phyloP scores from a whole-genome alignment of 1,140 invertebrate species.

The Hylaeus anthracinus region DNA sequence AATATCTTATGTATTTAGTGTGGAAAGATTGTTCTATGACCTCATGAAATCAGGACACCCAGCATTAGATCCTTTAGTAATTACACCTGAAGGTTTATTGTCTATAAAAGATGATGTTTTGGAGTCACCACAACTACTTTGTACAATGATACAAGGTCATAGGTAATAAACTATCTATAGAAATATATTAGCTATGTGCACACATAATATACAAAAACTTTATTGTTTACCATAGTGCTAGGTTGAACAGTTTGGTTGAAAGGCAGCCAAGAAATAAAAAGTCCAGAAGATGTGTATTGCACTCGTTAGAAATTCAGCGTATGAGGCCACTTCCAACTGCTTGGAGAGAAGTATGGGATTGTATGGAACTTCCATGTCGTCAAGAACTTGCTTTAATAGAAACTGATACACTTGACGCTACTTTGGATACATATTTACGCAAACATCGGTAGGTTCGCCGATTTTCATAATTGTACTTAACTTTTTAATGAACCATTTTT shows the following conservation, averaged over 20 bases:
- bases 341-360: constrained; percentile 93
- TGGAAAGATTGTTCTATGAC: constrained; percentile 92
- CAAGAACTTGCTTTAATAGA: constrained; percentile 94
- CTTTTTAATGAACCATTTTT: neutral
- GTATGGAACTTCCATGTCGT: constrained; percentile 90
- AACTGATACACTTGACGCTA: constrained; percentile 89
- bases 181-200: neutral
- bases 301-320: constrained; percentile 93
- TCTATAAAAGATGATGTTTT: constrained; percentile 90
- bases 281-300: constrained; percentile 91
- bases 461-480: neutral
- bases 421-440: constrained; percentile 92
- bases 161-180: constrained; percentile 83
- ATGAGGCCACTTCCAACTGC: constrained; percentile 86
- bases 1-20: constrained; percentile 82
- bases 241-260: constrained; percentile 89
- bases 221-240: constrained; percentile 81
- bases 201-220: neutral
- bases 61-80: constrained; percentile 90
- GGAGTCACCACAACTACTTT: constrained; percentile 88
- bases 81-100: constrained; percentile 86
- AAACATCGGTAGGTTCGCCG: constrained; percentile 87
- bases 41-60: constrained; percentile 90
- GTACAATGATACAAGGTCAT: constrained; percentile 92
- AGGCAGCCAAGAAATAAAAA: constrained; percentile 93